Evolutionary conservation across 2,888 invertebrate genomes (phyloP).

Genomic region (Oxycera nigricornis): DNA sequence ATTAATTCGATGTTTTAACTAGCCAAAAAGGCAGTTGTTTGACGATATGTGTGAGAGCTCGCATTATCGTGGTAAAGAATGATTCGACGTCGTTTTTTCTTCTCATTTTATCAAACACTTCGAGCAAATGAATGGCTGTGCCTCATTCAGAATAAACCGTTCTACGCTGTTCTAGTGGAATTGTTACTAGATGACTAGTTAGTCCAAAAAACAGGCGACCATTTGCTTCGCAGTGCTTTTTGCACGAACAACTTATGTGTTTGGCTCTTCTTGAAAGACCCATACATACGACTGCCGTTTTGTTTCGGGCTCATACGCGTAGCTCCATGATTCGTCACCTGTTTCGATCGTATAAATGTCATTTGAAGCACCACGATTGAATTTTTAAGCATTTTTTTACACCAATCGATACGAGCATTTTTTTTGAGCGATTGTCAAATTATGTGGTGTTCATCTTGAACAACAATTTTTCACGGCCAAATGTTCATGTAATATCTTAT

Average conservation of each 20-base stretch:
- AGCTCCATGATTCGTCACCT: slow-evolving; percentile 30
- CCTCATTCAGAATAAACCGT: slow-evolving; percentile 25
- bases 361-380: no score
- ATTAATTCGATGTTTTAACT: slow-evolving; percentile 41
- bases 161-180: slow-evolving; percentile 21
- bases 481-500: slow-evolving; percentile 48
- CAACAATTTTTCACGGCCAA: slow-evolving; percentile 46
- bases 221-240: slow-evolving; percentile 47
- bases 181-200: slow-evolving; percentile 24
- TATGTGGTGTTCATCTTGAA: no score
- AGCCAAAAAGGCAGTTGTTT: slow-evolving; percentile 41
- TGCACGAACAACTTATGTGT: slow-evolving; percentile 44
- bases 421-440: no score
- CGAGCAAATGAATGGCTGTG: slow-evolving; percentile 45
- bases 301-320: slow-evolving; percentile 43
- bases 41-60: slow-evolving; percentile 24
- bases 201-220: slow-evolving; percentile 44
- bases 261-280: slow-evolving; percentile 44
- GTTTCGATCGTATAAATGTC: not conserved
- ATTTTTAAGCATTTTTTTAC: not conserved
- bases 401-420: not conserved
- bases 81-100: slow-evolving; percentile 41
- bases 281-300: slow-evolving; percentile 43
- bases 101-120: slow-evolving; percentile 45
- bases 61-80: slow-evolving; percentile 35